Evolutionary conservation across 1,140 invertebrate genomes (phyloP), one percentile per base, ranked within the genome.

Genomic region (Heliothis virescens): DNA sequence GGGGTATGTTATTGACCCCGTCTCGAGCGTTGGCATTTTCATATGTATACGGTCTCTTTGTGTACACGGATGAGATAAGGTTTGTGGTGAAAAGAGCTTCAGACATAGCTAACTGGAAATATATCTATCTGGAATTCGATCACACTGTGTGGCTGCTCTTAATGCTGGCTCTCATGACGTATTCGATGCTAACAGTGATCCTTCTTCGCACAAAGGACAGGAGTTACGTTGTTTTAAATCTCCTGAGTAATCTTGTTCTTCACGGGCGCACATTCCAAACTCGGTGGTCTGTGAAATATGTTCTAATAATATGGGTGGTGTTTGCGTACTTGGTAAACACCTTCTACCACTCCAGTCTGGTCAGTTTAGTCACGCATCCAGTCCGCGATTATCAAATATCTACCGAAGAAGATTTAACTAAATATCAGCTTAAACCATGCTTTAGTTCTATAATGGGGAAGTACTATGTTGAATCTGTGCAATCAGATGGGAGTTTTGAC

Each of bases 61-160:
- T n/a, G n/a, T n/a, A n/a, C n/a, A n/a, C n/a, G n/a, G n/a, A n/a
- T n/a, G n/a, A n/a, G n/a, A n/a, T n/a, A n/a, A n/a, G n/a, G n/a
- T n/a, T n/a, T n/a, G n/a, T n/a, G n/a, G 13, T 92, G 2, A 82
- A 83, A 57, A 85, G 73, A 69, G 85, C 91, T 0, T 71, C 47
- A 26, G 12, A 18, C 3, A 76, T 90, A 0, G 59, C 82, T 1
- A 7, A 15, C 4, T 91, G 86, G 85, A 89, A 86, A 74, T 85
- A 86, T 18, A 21, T 87, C 10, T 88, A 86, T 76, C 65, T 87
- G 12, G 91, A 87, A 79, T 92, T 92, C 26, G 18, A 82, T 13
- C 4, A 18, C 10, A 55, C 69, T 0, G 86, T 92, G 26, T 92
- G 91, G 91, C n/a, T 84, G 1, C 29, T 85, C 0, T 41, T 87